Evolutionary conservation across 1,140 invertebrate species (phyloP).

Genomic region (Trichonephila clavipes): DNA sequence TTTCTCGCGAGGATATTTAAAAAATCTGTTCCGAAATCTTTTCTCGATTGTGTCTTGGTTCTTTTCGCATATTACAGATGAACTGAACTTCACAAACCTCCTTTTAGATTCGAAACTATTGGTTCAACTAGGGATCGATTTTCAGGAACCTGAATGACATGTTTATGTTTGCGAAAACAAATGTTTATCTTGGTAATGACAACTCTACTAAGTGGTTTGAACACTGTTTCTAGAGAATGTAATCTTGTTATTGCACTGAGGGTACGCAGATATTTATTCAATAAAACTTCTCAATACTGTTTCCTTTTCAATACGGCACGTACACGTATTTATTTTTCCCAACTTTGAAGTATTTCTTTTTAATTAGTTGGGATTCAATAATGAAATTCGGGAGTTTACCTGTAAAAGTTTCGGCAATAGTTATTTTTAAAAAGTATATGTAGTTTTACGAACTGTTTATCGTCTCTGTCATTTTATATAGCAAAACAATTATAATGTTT

Average conservation of each 20-base stretch:
- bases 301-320: background rate
- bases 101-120: conserved; percentile 59
- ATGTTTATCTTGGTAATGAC: conserved; percentile 62
- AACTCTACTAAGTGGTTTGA: conserved; percentile 48
- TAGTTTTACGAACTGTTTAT: no score
- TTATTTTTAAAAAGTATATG: no score
- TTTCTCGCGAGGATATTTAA: background rate
- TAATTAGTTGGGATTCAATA: background rate
- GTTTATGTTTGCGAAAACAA: conserved; percentile 61
- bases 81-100: background rate
- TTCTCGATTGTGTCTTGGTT: background rate
- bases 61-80: background rate
- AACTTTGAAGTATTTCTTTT: background rate
- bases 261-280: conserved; percentile 10
- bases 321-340: background rate
- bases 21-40: background rate
- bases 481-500: no score
- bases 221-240: conserved; percentile 52
- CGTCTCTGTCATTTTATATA: no score
- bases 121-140: conserved; percentile 37
- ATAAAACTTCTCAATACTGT: conserved; percentile 30
- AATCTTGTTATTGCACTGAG: conserved; percentile 41
- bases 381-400: background rate
- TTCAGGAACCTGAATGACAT: conserved; percentile 53
- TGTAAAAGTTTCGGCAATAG: background rate